Evolutionary conservation across 2,113 vertebrate species (phyloP), one percentile per base, ranked within the genome.

Genomic region (Engystomops pustulosus): DNA sequence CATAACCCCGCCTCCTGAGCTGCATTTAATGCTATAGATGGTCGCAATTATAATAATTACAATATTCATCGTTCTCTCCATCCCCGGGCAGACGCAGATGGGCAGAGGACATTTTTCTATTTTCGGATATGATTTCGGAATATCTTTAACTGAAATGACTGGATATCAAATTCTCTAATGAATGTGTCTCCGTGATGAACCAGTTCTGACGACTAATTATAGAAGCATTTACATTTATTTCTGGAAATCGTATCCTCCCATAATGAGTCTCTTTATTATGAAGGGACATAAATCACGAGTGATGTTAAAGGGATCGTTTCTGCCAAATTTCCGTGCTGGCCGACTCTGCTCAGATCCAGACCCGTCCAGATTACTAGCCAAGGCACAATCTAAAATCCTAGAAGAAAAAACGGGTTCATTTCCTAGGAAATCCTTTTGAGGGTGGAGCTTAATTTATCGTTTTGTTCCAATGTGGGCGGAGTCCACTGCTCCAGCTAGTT

Each of bases 221-320:
- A 58, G 32, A 38, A 58, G 23, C 68, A 30, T 47, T 47, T 74
- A 2, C 23, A 30, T 49, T 18, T 74, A 74, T 74, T 74, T 74
- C 18, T 74, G 23, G 41, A 27, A 27, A 9, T 30, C 0, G 11
- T 5, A 15, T 30, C 25, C 44, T 49, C 14, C 44, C 44, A 47
- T 17, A n/a, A n/a, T n/a, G n/a, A n/a, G 12, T 72, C 68, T 71
- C 44, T 72, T 25, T 68, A 72, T 71, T 25, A 45, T 2, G 10
- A 27, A 44, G 25, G 45, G 0, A 45, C 23, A 72, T 45, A 25
- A 27, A 72, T 27, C 14, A 70, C 4, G 5, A 23, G 20, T 70
- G 32, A 23, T 36, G 44, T 60, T n/a, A 25, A 60, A 60, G 55
- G 3, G 44, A 15, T 65, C 38, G 8, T 41, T 41, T 41, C 4